These are phyloP conservation scores for Eupithecia insigniata DNA, from an alignment of 2,888 invertebrate genomes.

Conservation along the genomic window DNA sequence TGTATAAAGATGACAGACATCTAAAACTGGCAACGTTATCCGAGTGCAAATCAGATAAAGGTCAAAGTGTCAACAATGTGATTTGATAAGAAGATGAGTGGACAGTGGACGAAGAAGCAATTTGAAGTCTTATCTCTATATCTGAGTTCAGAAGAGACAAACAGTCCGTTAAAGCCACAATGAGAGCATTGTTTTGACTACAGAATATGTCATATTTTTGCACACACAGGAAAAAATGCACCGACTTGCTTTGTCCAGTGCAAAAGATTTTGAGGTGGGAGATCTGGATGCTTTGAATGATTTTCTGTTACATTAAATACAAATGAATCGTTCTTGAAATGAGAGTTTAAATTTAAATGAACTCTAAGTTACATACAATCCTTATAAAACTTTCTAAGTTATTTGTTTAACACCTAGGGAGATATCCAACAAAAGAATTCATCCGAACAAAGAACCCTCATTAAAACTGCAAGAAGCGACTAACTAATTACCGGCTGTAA, in stretches of 20 bases:
- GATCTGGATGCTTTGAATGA: too few relatives aligned
- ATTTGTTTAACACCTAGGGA: slow-evolving; percentile 42
- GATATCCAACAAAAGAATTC: slow-evolving; percentile 56
- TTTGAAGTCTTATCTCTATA: slow-evolving; percentile 59
- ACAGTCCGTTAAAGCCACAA: slow-evolving; percentile 11
- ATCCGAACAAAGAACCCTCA: slow-evolving; percentile 65
- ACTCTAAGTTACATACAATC: background rate
- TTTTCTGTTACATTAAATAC: background rate
- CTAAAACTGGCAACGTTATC: slow-evolving; percentile 56
- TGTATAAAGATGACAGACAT: slow-evolving; percentile 46
- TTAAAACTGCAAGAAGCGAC: slow-evolving; percentile 60
- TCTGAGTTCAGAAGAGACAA: slow-evolving; percentile 41
- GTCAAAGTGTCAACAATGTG: slow-evolving; percentile 65
- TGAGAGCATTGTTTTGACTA: slow-evolving; percentile 26
- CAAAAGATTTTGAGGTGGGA: background rate
- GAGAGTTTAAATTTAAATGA: background rate
- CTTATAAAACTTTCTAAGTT: slow-evolving; percentile 44
- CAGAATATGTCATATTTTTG: slow-evolving; percentile 23
- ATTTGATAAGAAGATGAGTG: slow-evolving; percentile 62
- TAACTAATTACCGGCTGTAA: slow-evolving; percentile 61
- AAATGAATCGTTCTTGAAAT: background rate
- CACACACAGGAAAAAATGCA: background rate
- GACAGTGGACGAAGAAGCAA: slow-evolving; percentile 58
- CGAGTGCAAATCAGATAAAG: slow-evolving; percentile 74
- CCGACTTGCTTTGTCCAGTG: background rate